Evolutionary conservation across 1,140 invertebrate species (phyloP).

Genomic region (Nasonia longicornis): DNA sequence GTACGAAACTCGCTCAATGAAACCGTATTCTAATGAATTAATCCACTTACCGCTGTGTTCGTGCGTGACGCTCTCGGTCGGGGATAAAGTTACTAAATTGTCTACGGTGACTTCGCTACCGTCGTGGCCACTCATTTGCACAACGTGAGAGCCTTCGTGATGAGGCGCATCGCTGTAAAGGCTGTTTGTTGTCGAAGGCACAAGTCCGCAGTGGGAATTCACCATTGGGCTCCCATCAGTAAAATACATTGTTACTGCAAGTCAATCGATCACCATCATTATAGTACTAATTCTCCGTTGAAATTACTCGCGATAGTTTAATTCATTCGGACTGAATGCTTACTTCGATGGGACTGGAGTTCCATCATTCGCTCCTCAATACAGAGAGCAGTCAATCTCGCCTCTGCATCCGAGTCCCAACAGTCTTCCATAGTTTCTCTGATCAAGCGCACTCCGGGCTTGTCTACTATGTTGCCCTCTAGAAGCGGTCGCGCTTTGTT

Average conservation of each 20-base stretch:
- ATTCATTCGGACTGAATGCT: background rate
- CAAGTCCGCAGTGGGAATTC: constrained; percentile 63
- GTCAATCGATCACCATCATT: constrained; percentile 24
- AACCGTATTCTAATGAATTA: constrained; percentile 1
- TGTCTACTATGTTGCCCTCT: constrained; percentile 68
- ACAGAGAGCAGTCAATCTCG: constrained; percentile 89
- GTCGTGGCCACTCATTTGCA: constrained; percentile 54
- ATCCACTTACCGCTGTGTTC: constrained; percentile 63
- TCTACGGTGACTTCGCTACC: constrained; percentile 54
- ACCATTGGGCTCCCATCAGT: constrained; percentile 72
- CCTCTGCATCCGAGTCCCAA: constrained; percentile 95
- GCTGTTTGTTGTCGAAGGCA: constrained; percentile 61
- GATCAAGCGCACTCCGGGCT: constrained; percentile 78
- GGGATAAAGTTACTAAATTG: constrained; percentile 66
- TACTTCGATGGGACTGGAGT: constrained; percentile 72
- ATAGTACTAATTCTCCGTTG: background rate
- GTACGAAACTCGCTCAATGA: background rate
- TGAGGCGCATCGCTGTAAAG: constrained; percentile 59
- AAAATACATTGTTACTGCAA: constrained; percentile 65
- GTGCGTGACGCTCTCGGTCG: constrained; percentile 62
- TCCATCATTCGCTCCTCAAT: constrained; percentile 88
- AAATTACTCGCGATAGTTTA: background rate
- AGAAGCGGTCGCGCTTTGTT: constrained; percentile 88
- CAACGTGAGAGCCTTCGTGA: constrained; percentile 56
- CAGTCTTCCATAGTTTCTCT: constrained; percentile 93